phyloP scores from a whole-genome alignment of 2,113 vertebrate genomes.

The Amia ocellicauda region DNA sequence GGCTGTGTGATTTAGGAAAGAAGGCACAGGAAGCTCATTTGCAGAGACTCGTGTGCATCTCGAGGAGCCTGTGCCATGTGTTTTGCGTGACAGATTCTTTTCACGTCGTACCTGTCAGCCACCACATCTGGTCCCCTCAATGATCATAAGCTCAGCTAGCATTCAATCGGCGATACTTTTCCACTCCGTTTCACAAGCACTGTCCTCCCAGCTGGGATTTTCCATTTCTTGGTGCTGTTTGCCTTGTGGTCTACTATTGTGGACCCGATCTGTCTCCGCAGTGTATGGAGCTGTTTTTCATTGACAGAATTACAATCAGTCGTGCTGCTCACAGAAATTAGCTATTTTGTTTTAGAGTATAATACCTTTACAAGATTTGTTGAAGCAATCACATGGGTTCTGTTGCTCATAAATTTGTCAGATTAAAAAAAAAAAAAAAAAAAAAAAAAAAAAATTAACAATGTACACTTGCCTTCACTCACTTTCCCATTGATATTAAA shows the following conservation, averaged over 20 bases:
- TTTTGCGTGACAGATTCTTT: not conserved
- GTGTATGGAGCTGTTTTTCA: not conserved
- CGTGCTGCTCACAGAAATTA: too few species aligned
- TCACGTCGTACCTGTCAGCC: not conserved
- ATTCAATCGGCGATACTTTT: not conserved
- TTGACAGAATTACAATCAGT: not conserved
- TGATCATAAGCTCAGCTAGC: constrained; percentile 4
- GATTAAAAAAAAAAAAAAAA: too few species aligned
- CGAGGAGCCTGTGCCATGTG: constrained; percentile 19
- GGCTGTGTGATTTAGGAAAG: not conserved
- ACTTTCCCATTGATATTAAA: too few species aligned
- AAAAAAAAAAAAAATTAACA: too few species aligned
- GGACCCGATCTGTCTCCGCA: not conserved
- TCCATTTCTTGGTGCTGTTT: not conserved
- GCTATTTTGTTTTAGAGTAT: too few species aligned
- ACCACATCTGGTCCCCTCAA: constrained; percentile 8
- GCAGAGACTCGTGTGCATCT: constrained; percentile 17
- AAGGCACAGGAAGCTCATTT: not conserved
- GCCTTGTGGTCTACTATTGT: not conserved
- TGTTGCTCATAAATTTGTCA: too few species aligned
- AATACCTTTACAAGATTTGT: too few species aligned
- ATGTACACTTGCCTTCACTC: too few species aligned
- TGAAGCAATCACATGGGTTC: too few species aligned
- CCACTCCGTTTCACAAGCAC: not conserved
- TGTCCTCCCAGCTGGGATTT: constrained; percentile 9